Evolutionary conservation across 1,140 invertebrate genomes (phyloP).

Genomic region (Ceratosolen solmsi): DNA sequence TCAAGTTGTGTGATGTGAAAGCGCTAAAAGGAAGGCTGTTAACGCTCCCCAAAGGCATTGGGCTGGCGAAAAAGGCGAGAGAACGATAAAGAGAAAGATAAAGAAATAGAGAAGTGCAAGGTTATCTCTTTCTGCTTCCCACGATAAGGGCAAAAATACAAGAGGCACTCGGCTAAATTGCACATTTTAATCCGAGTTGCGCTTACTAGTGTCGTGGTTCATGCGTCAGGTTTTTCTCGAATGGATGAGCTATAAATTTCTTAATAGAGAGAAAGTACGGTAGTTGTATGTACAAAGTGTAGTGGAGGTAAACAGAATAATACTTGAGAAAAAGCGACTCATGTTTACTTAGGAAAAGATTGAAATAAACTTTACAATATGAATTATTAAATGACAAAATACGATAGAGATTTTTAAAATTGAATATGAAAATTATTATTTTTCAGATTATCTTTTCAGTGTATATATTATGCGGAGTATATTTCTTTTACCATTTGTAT

Average conservation of each 20-base stretch:
- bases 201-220: not conserved
- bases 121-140: not conserved
- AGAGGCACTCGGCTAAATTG: conserved; percentile 47
- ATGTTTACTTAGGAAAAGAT: not conserved
- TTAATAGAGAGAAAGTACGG: not conserved
- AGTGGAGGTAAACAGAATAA: conserved; percentile 12
- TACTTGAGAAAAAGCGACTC: not conserved
- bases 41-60: conserved; percentile 41
- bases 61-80: not conserved
- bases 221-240: conserved; percentile 25
- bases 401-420: no score
- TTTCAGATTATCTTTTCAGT: no score
- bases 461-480: no score
- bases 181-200: conserved; percentile 41
- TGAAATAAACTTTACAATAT: not conserved
- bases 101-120: conserved; percentile 29
- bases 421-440: no score
- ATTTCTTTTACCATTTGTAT: no score
- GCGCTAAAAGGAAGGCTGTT: conserved; percentile 34
- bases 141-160: conserved; percentile 19
- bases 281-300: not conserved
- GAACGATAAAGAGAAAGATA: not conserved
- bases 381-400: no score
- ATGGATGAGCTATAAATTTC: conserved; percentile 30
- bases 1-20: conserved; percentile 13